Percentiles rank a stretch among this genome's conserved stretches.
These are phyloP conservation scores for Nephotettix cincticeps DNA, from an alignment of 1,140 invertebrate genomes.

Conservation along the genomic window DNA sequence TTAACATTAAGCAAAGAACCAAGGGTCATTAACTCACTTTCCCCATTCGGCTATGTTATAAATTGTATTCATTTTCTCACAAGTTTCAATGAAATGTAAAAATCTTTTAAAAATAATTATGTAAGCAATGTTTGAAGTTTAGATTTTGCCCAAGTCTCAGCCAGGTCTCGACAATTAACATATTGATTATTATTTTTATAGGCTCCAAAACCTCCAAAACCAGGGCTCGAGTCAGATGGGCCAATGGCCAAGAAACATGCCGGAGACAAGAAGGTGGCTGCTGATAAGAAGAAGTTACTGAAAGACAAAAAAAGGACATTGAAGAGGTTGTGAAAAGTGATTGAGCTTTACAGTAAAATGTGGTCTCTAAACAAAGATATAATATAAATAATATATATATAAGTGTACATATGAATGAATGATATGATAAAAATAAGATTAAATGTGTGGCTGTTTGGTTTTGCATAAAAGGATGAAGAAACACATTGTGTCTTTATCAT, in stretches of 20 bases:
- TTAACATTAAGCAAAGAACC: too few relatives aligned
- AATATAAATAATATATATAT: slow-evolving; percentile 7
- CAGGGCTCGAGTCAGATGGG: slow-evolving; percentile 55
- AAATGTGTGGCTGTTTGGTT: neutral
- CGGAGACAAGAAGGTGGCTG: slow-evolving; percentile 73
- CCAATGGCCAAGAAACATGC: slow-evolving; percentile 83
- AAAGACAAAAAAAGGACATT: slow-evolving; percentile 86
- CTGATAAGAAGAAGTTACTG: slow-evolving; percentile 73
- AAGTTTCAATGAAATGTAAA: too few relatives aligned
- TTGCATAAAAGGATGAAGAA: neutral
- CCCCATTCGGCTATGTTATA: too few relatives aligned
- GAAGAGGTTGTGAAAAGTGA: slow-evolving; percentile 75
- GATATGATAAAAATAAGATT: neutral
- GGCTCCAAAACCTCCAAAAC: slow-evolving; percentile 50
- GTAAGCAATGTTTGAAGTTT: too few relatives aligned
- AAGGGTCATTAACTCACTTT: too few relatives aligned
- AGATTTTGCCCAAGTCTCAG: too few relatives aligned
- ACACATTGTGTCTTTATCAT: too few relatives aligned
- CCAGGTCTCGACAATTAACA: slow-evolving; percentile 20
- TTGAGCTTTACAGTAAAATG: neutral
- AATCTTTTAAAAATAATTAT: slow-evolving; percentile 37
- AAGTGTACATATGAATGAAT: slow-evolving; percentile 18
- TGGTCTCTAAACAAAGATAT: neutral
- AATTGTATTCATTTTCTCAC: too few relatives aligned
- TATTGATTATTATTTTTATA: slow-evolving; percentile 43